These are phyloP conservation scores for Chaenodraco wilsoni DNA, from an alignment of 2,797 vertebrate genomes.

Conservation along the genomic window DNA sequence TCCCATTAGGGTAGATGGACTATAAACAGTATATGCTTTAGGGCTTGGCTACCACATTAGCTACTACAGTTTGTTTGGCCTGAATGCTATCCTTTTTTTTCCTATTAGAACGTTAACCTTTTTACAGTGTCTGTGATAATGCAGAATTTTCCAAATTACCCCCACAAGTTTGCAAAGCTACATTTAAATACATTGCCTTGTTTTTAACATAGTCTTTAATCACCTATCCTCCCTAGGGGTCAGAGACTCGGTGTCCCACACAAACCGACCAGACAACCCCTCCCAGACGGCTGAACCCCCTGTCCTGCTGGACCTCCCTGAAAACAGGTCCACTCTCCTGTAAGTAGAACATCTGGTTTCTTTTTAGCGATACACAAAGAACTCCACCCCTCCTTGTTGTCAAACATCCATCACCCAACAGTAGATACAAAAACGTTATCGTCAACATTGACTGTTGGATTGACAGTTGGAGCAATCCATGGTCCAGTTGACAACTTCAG, in stretches of 20 bases:
- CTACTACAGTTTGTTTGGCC: too few species aligned
- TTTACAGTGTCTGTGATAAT: too few species aligned
- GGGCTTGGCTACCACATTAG: too few species aligned
- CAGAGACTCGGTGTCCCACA: constrained; percentile 94
- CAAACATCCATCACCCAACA: neutral
- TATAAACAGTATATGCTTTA: too few species aligned
- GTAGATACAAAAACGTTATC: neutral
- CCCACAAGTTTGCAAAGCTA: neutral
- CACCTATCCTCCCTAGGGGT: constrained; percentile 83
- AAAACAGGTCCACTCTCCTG: constrained; percentile 88
- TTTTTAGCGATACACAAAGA: neutral
- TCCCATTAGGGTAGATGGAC: too few species aligned
- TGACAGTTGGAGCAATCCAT: neutral
- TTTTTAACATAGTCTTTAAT: constrained; percentile 11
- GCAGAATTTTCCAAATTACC: too few species aligned
- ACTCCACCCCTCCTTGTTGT: neutral
- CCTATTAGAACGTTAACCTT: too few species aligned
- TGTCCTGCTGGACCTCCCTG: constrained; percentile 89
- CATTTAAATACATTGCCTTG: neutral
- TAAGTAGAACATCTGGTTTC: constrained; percentile 77
- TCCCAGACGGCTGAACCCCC: constrained; percentile 87
- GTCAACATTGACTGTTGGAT: neutral
- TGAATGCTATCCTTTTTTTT: too few species aligned
- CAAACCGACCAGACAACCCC: constrained; percentile 81
- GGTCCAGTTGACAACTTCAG: neutral